These are phyloP conservation scores for Noctua comes DNA, from an alignment of 2,888 invertebrate genomes.

Conservation along the genomic window DNA sequence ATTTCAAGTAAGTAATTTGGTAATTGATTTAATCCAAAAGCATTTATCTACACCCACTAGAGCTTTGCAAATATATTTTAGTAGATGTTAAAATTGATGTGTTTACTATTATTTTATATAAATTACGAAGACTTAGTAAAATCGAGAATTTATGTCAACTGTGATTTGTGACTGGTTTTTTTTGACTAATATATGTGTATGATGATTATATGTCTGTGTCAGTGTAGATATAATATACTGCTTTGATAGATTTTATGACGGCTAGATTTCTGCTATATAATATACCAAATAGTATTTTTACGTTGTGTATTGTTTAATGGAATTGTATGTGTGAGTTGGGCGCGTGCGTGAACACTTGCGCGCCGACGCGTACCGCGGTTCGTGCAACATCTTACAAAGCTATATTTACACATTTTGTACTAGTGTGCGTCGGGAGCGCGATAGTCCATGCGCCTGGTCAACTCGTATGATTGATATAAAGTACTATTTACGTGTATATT, in stretches of 20 bases:
- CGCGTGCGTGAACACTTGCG: constrained; percentile 61
- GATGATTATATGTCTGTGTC: constrained; percentile 82
- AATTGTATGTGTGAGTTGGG: constrained; percentile 82
- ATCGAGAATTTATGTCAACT: constrained; percentile 90
- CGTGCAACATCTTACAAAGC: constrained; percentile 40
- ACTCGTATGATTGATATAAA: constrained; percentile 84
- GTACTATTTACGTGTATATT: constrained; percentile 88
- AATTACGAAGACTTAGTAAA: constrained; percentile 89
- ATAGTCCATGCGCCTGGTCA: constrained; percentile 67
- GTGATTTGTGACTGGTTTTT: constrained; percentile 90
- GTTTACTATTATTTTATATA: constrained; percentile 85
- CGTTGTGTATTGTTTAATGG: constrained; percentile 88
- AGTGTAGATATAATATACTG: constrained; percentile 84
- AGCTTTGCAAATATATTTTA: constrained; percentile 79
- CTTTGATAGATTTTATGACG: constrained; percentile 89
- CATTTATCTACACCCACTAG: constrained; percentile 83
- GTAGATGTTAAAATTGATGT: constrained; percentile 80
- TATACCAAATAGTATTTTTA: constrained; percentile 91
- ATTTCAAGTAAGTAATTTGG: constrained; percentile 60
- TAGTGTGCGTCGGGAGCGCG: constrained; percentile 59
- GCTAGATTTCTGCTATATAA: constrained; percentile 89
- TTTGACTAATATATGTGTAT: constrained; percentile 88
- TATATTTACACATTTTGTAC: constrained; percentile 48
- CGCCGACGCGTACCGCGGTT: constrained; percentile 42
- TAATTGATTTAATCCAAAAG: constrained; percentile 75